phyloP scores from a whole-genome alignment of 2,888 invertebrate genomes.

The Agrotis exclamationis region DNA sequence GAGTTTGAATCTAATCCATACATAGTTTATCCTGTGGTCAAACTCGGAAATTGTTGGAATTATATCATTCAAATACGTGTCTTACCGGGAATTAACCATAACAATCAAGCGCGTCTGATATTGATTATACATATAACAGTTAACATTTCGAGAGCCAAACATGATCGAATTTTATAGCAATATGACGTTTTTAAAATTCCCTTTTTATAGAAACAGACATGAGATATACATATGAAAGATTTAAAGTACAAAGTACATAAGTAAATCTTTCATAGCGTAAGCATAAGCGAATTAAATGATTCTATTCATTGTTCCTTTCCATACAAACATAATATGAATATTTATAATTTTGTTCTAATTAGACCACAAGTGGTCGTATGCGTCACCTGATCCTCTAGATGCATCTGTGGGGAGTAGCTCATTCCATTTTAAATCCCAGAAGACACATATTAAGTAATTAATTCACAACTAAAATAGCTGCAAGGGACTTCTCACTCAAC shows the following conservation, averaged over 20 bases:
- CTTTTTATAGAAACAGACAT: conserved; percentile 3
- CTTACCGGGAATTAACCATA: conserved; percentile 21
- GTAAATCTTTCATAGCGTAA: too few relatives aligned
- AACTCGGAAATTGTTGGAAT: conserved; percentile 38
- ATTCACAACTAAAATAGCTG: conserved; percentile 17
- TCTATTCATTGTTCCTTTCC: too few relatives aligned
- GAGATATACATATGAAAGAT: neutral
- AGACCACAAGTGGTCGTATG: conserved; percentile 13
- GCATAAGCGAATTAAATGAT: too few relatives aligned
- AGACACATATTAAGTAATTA: conserved; percentile 7
- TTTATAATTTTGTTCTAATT: conserved; percentile 32
- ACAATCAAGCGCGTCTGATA: neutral
- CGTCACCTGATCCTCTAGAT: conserved; percentile 22
- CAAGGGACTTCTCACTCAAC: conserved; percentile 16
- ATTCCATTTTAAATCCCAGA: neutral
- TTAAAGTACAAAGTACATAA: too few relatives aligned
- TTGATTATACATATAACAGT: neutral
- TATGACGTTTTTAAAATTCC: neutral
- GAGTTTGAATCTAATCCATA: conserved; percentile 9
- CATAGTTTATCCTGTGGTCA: conserved; percentile 38
- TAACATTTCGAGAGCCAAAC: too few relatives aligned
- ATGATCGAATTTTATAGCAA: too few relatives aligned
- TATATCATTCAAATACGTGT: too few relatives aligned
- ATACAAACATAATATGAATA: conserved; percentile 6
- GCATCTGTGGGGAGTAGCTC: conserved; percentile 24